Evolutionary conservation across 2,888 invertebrate species (phyloP).

Genomic region (Iphiclides podalirius): DNA sequence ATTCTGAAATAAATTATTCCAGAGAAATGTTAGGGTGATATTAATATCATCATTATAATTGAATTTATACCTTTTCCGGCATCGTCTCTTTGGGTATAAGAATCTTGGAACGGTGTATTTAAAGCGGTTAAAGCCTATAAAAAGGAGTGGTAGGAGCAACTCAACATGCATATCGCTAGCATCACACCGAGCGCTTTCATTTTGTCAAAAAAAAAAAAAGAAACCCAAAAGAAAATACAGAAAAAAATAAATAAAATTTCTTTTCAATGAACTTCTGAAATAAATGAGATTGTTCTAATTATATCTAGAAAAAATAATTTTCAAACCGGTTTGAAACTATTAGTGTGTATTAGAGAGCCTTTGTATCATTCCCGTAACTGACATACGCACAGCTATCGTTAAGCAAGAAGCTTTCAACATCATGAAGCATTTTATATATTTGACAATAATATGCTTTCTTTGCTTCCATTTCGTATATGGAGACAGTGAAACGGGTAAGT

Average conservation of each 20-base stretch:
- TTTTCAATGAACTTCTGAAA: constrained; percentile 18
- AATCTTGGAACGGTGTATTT: background rate
- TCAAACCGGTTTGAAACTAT: constrained; percentile 62
- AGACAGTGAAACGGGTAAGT: constrained; percentile 32
- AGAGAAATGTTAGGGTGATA: too few species aligned
- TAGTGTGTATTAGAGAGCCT: constrained; percentile 58
- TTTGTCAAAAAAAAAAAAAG: background rate
- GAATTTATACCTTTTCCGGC: too few species aligned
- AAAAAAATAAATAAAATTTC: too few species aligned
- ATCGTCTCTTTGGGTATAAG: too few species aligned
- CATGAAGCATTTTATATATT: constrained; percentile 30
- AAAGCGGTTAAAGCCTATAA: constrained; percentile 19
- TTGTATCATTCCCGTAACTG: constrained; percentile 52
- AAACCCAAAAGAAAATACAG: background rate
- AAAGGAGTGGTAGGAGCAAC: constrained; percentile 16
- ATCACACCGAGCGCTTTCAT: constrained; percentile 4
- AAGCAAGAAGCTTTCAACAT: constrained; percentile 33
- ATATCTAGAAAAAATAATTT: constrained; percentile 33
- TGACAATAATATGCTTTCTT: constrained; percentile 30
- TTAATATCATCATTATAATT: too few species aligned
- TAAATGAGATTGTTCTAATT: constrained; percentile 62
- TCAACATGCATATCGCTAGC: constrained; percentile 9
- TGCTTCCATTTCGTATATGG: constrained; percentile 26
- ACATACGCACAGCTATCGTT: constrained; percentile 49
- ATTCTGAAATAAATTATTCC: too few species aligned